Evolutionary conservation across 2,113 vertebrate species (phyloP).

Genomic region (Eulacestoma nigropectus): DNA sequence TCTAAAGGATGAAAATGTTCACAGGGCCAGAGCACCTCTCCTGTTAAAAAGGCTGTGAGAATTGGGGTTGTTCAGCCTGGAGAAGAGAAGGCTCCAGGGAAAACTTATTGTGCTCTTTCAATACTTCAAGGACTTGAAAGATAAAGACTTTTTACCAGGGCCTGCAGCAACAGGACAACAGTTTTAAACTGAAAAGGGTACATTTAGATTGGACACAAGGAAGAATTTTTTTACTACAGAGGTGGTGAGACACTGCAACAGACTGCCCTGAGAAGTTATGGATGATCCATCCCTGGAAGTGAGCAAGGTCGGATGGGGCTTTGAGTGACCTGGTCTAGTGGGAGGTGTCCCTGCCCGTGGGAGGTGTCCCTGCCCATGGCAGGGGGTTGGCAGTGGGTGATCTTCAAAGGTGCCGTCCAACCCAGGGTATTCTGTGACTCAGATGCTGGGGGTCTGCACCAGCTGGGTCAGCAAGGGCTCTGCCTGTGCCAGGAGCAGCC

Average conservation of each 20-base stretch:
- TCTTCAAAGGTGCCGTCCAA: not conserved
- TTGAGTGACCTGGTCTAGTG: not conserved
- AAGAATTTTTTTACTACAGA: not conserved
- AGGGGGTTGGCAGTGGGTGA: not conserved
- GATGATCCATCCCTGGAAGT: not conserved
- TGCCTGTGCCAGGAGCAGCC: not conserved
- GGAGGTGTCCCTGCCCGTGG: not conserved
- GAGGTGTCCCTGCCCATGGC: not conserved
- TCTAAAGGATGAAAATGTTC: not conserved
- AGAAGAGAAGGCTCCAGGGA: not conserved
- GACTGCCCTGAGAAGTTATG: not conserved
- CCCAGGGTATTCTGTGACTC: too few relatives aligned
- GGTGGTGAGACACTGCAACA: not conserved
- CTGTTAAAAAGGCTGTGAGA: not conserved
- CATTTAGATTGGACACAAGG: not conserved
- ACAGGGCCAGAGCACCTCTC: not conserved
- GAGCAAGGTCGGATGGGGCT: not conserved
- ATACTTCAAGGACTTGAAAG: not conserved
- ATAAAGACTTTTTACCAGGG: not conserved
- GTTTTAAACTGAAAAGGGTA: not conserved
- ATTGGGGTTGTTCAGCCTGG: not conserved
- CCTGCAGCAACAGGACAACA: not conserved
- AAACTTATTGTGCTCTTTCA: not conserved
- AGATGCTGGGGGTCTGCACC: not conserved
- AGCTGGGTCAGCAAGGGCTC: not conserved